Evolutionary conservation across 2,888 invertebrate genomes (phyloP).

Genomic region (Stegana nigrithorax): DNA sequence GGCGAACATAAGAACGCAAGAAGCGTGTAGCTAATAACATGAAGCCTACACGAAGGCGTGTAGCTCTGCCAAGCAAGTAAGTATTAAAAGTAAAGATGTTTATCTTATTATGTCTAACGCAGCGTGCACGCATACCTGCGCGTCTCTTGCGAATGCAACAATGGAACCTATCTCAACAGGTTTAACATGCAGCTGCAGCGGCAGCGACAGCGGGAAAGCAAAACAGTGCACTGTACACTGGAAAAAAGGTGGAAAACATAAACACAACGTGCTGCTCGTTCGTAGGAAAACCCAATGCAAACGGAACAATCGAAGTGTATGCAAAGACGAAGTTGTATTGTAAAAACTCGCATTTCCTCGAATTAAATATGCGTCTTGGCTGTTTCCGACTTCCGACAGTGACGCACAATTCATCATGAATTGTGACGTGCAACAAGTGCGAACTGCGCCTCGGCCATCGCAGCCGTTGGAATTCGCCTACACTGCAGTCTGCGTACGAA

Average conservation of each 20-base stretch:
- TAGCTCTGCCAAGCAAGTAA: too few species aligned
- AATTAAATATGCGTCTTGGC: background rate
- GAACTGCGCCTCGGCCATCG: too few species aligned
- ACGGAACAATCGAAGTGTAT: background rate
- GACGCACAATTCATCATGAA: background rate
- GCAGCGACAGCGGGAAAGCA: background rate
- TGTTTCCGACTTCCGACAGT: slow-evolving; percentile 4
- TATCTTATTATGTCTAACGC: too few species aligned
- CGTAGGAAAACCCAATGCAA: background rate
- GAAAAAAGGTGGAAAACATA: background rate
- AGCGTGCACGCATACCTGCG: slow-evolving; percentile 43
- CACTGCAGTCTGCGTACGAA: too few species aligned
- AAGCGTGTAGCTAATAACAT: too few species aligned
- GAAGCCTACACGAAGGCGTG: too few species aligned
- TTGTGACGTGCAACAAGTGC: slow-evolving; percentile 10
- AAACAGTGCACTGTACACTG: slow-evolving; percentile 20
- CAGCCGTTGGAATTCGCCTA: too few species aligned
- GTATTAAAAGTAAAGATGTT: too few species aligned
- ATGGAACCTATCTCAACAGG: slow-evolving; percentile 55
- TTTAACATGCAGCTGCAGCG: slow-evolving; percentile 34
- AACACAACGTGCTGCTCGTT: background rate
- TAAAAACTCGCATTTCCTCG: slow-evolving; percentile 8
- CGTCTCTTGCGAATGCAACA: slow-evolving; percentile 33
- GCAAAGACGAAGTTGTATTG: background rate
- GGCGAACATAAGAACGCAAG: background rate